Conservation (phyloP, 2,888 invertebrate species). For the Xestia rhomboidea region DNA sequence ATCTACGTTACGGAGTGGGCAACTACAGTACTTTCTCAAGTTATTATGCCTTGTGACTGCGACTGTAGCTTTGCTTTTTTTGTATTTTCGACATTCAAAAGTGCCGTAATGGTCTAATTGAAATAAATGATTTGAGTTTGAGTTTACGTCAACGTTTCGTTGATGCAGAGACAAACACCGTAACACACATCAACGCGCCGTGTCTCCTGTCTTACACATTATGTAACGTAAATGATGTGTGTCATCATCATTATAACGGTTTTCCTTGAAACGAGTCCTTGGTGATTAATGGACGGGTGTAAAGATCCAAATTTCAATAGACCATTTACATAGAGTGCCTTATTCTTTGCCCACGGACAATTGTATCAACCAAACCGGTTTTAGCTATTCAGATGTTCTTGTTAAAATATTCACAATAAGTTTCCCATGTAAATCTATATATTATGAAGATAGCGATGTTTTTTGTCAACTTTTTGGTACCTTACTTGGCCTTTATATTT, state of each 20-base stretch:
- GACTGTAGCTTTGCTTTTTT: too few relatives aligned
- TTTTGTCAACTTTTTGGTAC: not conserved
- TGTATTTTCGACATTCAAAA: too few relatives aligned
- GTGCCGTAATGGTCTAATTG: too few relatives aligned
- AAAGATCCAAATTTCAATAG: slow-evolving; percentile 5
- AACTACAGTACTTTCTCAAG: too few relatives aligned
- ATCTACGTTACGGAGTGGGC: too few relatives aligned
- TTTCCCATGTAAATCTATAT: not conserved
- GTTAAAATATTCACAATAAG: slow-evolving; percentile 11
- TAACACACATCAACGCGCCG: not conserved
- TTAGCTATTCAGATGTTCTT: not conserved
- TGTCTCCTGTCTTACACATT: too few relatives aligned
- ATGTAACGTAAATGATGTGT: not conserved
- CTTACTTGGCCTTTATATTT: not conserved
- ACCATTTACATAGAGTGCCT: not conserved
- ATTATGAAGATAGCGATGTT: not conserved
- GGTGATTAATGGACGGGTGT: not conserved
- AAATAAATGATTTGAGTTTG: too few relatives aligned
- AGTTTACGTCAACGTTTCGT: not conserved
- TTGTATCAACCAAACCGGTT: slow-evolving; percentile 14
- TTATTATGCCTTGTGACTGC: too few relatives aligned
- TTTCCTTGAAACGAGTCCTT: not conserved
- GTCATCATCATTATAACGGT: not conserved
- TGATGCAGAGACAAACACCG: not conserved
- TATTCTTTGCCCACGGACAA: slow-evolving; percentile 13